These are phyloP conservation scores for Argyrosomus japonicus DNA, from an alignment of 2,113 vertebrate genomes.

Conservation along the genomic window DNA sequence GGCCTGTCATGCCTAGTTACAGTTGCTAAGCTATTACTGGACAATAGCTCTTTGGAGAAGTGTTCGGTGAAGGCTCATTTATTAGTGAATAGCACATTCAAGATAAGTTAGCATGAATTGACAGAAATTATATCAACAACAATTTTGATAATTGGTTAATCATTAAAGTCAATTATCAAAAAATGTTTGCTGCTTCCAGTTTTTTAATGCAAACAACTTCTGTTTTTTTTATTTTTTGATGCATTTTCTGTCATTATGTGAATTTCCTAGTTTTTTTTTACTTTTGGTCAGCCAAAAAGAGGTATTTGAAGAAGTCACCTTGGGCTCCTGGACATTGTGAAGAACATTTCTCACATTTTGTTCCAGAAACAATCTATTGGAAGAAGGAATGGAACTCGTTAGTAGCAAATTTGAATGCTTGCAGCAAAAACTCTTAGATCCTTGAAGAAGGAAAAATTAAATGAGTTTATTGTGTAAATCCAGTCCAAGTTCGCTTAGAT, in stretches of 20 bases:
- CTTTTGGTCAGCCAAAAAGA: not conserved
- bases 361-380: not conserved
- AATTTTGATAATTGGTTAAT: not conserved
- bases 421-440: not conserved
- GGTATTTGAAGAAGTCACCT: not conserved
- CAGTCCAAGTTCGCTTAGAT: not conserved
- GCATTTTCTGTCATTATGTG: not conserved
- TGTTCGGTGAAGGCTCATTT: not conserved
- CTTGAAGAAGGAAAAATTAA: not conserved
- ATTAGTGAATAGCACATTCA: not conserved
- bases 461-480: not conserved
- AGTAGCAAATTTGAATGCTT: too few species aligned
- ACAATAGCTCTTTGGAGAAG: not conserved
- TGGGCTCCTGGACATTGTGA: too few species aligned
- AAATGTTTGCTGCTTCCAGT: not conserved
- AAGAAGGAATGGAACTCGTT: too few species aligned
- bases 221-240: not conserved
- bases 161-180: not conserved
- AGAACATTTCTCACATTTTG: not conserved
- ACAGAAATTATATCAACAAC: not conserved
- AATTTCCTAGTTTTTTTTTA: too few species aligned
- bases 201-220: too few species aligned
- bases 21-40: not conserved
- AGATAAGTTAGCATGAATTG: not conserved
- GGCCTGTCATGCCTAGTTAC: not conserved